phyloP scores from a whole-genome alignment of 2,113 vertebrate genomes.

The Aldabrachelys gigantea region DNA sequence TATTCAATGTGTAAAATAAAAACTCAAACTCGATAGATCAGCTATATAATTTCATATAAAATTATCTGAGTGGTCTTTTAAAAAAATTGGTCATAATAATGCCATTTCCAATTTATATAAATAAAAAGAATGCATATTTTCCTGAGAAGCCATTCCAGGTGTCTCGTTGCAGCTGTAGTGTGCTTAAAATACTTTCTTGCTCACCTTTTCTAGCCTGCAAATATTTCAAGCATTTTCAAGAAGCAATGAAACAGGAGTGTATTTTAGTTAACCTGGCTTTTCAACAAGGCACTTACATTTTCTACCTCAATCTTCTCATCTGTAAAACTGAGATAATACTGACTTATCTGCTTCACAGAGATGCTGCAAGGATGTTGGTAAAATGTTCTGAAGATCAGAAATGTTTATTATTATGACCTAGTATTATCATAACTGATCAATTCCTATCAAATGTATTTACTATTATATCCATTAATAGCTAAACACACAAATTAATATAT shows the following conservation, averaged over 20 bases:
- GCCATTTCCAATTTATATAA: not conserved
- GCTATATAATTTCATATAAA: not conserved
- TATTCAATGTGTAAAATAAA: not conserved
- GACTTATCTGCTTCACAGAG: not conserved
- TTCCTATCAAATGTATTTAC: not conserved
- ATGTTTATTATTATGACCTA: not conserved
- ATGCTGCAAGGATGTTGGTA: not conserved
- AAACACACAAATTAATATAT: not conserved
- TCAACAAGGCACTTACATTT: not conserved
- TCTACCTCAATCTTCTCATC: not conserved
- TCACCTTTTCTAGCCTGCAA: not conserved
- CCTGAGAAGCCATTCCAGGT: not conserved
- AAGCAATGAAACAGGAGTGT: not conserved
- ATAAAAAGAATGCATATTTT: not conserved
- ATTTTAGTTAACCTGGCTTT: not conserved
- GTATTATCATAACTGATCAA: not conserved
- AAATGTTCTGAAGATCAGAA: not conserved
- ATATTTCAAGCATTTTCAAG: not conserved
- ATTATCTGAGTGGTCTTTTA: accelerated
- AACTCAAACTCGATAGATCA: not conserved
- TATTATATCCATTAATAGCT: not conserved
- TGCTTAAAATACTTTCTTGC: not conserved
- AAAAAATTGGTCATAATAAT: not conserved
- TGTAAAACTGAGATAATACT: not conserved
- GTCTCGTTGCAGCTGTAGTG: not conserved